Conservation (phyloP, 2,113 vertebrate genomes). For the Capreolus pygargus region DNA sequence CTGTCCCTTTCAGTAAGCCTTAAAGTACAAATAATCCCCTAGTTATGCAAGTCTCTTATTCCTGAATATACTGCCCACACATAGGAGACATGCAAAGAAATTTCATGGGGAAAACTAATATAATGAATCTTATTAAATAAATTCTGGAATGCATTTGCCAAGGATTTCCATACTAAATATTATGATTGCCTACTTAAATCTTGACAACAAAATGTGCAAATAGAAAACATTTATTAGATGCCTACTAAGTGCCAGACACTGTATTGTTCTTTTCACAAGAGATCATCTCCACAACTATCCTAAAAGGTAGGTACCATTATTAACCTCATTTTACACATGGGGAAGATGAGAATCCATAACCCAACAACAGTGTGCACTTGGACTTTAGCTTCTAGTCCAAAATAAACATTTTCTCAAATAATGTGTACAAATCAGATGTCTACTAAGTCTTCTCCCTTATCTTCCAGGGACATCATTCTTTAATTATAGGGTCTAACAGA, state of each 20-base stretch:
- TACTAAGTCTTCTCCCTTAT: not conserved
- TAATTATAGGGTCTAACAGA: not conserved
- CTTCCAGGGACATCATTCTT: not conserved
- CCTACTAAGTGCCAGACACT: not conserved
- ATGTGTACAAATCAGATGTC: not conserved
- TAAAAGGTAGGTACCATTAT: not conserved
- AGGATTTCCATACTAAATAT: not conserved
- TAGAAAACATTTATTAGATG: not conserved
- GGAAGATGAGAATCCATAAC: not conserved
- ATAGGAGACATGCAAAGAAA: not conserved
- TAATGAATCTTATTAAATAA: not conserved
- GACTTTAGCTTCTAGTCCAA: not conserved
- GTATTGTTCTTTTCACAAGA: not conserved
- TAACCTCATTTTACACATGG: not conserved
- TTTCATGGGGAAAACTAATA: not conserved
- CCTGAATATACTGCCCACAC: not conserved
- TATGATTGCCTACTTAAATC: conserved; percentile 1
- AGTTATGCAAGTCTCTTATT: not conserved
- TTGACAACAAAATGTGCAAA: conserved; percentile 2
- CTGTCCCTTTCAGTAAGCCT: not conserved
- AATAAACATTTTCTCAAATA: not conserved
- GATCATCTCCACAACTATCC: not conserved
- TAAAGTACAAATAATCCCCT: not conserved
- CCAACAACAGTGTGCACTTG: not conserved
- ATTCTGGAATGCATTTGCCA: not conserved